Evolutionary conservation across 1,140 invertebrate species (phyloP).

Genomic region (Caenorhabditis inopinata): DNA sequence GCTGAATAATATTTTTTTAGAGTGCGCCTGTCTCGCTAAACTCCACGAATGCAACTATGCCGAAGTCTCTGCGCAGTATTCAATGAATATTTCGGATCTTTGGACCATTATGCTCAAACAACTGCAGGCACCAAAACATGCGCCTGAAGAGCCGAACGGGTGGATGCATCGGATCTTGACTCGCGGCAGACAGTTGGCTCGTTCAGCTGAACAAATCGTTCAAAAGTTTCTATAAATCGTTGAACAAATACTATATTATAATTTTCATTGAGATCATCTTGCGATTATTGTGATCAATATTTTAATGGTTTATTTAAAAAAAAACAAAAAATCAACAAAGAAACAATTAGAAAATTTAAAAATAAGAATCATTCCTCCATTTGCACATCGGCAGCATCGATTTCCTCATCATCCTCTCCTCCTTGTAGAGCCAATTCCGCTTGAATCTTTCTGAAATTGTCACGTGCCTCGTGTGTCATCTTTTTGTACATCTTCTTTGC

Average conservation of each 20-base stretch:
- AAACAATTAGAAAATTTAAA: neutral
- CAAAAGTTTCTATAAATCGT: conserved; percentile 7
- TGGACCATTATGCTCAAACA: neutral
- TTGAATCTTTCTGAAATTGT: conserved; percentile 1
- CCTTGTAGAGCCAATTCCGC: neutral
- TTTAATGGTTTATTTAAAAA: no score
- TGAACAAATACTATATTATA: no score
- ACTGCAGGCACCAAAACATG: neutral
- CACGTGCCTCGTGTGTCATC: neutral
- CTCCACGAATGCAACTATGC: neutral
- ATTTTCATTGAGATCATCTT: no score
- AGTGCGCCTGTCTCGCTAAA: conserved; percentile 6
- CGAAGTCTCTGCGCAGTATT: conserved; percentile 8
- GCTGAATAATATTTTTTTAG: neutral
- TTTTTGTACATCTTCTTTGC: conserved; percentile 30
- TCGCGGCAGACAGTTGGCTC: conserved; percentile 7
- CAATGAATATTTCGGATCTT: neutral
- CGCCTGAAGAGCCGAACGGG: neutral
- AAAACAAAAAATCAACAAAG: neutral
- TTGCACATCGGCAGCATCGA: neutral
- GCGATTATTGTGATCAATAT: no score
- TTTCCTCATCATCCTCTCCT: neutral
- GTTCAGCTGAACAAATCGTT: neutral
- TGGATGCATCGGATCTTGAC: conserved; percentile 12
- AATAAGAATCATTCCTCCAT: neutral